phyloP scores from a whole-genome alignment of 2,888 invertebrate species.

The Rhagonycha lutea region DNA sequence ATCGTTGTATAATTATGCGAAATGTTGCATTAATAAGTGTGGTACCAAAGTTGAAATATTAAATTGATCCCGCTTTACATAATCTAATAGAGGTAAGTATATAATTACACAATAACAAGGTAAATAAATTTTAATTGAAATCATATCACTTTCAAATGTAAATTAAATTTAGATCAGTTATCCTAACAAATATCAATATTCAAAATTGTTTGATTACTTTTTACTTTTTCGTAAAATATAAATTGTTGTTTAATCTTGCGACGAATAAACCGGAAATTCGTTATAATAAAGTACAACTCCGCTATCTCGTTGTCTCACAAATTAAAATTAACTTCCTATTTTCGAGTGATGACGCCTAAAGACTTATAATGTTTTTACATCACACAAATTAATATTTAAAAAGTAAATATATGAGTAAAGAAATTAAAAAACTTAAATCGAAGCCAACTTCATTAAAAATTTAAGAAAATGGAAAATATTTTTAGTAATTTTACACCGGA shows the following conservation, averaged over 20 bases:
- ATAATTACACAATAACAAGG: too few relatives aligned
- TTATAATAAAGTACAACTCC: conserved; percentile 1
- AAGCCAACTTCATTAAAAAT: not conserved
- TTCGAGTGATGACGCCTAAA: not conserved
- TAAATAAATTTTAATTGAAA: not conserved
- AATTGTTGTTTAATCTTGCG: conserved; percentile 10
- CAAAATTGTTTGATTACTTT: conserved; percentile 2
- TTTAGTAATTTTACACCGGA: conserved; percentile 3
- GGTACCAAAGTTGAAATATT: too few relatives aligned
- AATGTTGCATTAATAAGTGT: too few relatives aligned
- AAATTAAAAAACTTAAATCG: not conserved
- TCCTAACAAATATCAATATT: not conserved
- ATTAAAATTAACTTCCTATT: not conserved
- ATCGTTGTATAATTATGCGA: too few relatives aligned
- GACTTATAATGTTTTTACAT: not conserved
- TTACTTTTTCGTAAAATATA: not conserved
- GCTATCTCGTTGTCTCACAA: not conserved
- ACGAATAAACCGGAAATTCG: conserved; percentile 3
- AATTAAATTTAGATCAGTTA: not conserved
- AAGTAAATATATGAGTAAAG: not conserved
- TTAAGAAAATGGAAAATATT: not conserved
- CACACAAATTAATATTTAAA: not conserved
- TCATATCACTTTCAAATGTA: not conserved
- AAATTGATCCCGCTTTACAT: too few relatives aligned
- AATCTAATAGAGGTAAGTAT: too few relatives aligned